Conservation (phyloP, 1,140 invertebrate species). For the Diabrotica undecimpunctata region DNA sequence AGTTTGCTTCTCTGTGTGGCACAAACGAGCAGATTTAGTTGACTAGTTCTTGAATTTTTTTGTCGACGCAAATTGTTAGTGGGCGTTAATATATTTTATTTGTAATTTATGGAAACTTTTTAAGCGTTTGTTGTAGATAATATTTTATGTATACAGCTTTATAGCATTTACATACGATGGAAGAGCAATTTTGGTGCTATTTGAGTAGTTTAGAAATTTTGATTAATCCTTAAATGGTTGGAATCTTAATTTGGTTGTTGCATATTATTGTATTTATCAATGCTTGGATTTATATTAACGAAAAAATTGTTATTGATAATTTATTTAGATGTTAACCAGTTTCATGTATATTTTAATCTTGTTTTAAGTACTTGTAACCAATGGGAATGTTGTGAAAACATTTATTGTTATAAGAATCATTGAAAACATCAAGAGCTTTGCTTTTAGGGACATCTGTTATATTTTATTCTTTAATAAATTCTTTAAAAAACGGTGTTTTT, state of each 20-base stretch:
- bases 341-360: conserved; percentile 29
- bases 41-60: neutral
- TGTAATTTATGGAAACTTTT: conserved; percentile 6
- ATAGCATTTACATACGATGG: conserved; percentile 29
- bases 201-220: conserved; percentile 29
- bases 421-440: conserved; percentile 31
- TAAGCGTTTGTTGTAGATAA: conserved; percentile 22
- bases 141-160: conserved; percentile 26
- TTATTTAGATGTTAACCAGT: conserved; percentile 25
- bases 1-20: no score
- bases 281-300: conserved; percentile 26
- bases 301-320: conserved; percentile 27
- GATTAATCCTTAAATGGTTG: conserved; percentile 19
- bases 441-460: conserved; percentile 32
- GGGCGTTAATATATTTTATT: neutral
- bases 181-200: conserved; percentile 33
- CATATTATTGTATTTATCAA: conserved; percentile 23
- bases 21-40: no score
- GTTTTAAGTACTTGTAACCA: conserved; percentile 29
- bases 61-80: conserved; percentile 3
- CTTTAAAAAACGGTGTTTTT: conserved; percentile 13
- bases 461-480: conserved; percentile 34
- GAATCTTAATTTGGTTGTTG: conserved; percentile 24
- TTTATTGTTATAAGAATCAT: conserved; percentile 26
- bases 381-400: conserved; percentile 35